phyloP scores from a whole-genome alignment of 1,140 invertebrate genomes.

The Drepana arcuata region DNA sequence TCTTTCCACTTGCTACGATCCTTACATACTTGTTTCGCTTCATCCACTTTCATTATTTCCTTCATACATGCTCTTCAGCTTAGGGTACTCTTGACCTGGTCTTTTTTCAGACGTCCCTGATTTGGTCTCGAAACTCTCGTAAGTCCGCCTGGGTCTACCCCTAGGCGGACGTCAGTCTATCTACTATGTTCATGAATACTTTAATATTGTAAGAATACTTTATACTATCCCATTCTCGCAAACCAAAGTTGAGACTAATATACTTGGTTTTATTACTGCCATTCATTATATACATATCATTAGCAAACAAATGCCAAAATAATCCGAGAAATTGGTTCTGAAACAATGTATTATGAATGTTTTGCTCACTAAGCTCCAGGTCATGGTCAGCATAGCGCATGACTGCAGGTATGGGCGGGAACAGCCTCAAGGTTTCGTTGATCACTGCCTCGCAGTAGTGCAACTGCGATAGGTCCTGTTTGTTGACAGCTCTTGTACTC shows the following conservation, averaged over 20 bases:
- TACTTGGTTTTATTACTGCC: background rate
- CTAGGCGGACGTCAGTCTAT: too few relatives aligned
- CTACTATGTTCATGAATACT: background rate
- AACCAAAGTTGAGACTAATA: background rate
- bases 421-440: conserved; percentile 77
- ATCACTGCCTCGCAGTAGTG: conserved; percentile 77
- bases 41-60: too few relatives aligned
- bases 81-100: too few relatives aligned
- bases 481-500: conserved; percentile 23
- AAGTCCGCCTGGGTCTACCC: too few relatives aligned
- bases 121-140: too few relatives aligned
- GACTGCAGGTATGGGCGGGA: conserved; percentile 75
- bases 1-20: too few relatives aligned
- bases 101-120: too few relatives aligned
- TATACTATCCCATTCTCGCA: too few relatives aligned
- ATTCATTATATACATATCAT: background rate
- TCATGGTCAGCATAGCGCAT: conserved; percentile 41
- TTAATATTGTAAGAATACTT: background rate
- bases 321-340: too few relatives aligned
- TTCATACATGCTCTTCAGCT: too few relatives aligned
- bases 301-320: conserved; percentile 1
- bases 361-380: conserved; percentile 29
- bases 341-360: too few relatives aligned
- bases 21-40: too few relatives aligned
- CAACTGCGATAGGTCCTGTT: conserved; percentile 74